phyloP scores from a whole-genome alignment of 2,888 invertebrate genomes.

The Lithophane socia region DNA sequence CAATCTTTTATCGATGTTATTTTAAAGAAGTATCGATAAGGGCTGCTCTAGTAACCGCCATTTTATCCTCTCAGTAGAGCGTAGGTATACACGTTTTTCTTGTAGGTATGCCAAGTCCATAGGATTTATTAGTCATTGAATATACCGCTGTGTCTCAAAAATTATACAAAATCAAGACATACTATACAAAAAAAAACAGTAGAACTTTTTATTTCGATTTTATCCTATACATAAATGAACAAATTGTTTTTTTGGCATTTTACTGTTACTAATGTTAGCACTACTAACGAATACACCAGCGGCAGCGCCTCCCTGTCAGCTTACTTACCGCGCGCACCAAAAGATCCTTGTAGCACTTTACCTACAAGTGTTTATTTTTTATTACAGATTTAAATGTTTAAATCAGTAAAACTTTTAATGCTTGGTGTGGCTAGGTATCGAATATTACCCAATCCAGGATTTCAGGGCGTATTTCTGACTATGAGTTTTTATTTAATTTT shows the following conservation, averaged over 20 bases:
- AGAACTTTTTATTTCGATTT: neutral
- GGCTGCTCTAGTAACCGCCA: no score
- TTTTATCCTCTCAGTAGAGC: no score
- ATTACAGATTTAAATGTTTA: neutral
- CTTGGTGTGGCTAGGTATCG: no score
- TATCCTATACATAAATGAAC: no score
- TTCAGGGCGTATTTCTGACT: neutral
- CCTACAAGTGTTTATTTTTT: neutral
- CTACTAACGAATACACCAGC: neutral
- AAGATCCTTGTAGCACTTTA: neutral
- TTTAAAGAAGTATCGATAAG: no score
- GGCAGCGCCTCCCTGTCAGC: neutral
- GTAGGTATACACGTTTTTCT: no score
- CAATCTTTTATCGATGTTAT: no score
- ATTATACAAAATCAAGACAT: neutral
- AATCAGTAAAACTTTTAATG: neutral
- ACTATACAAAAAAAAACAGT: neutral
- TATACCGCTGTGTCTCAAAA: neutral
- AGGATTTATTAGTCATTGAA: no score
- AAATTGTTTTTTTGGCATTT: neutral
- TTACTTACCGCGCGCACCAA: neutral
- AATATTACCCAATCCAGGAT: no score
- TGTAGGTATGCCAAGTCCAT: no score
- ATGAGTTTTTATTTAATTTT: neutral
- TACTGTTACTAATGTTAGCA: neutral